Conservation (phyloP, 2,113 vertebrate species). For the Patagioenas fasciata region DNA sequence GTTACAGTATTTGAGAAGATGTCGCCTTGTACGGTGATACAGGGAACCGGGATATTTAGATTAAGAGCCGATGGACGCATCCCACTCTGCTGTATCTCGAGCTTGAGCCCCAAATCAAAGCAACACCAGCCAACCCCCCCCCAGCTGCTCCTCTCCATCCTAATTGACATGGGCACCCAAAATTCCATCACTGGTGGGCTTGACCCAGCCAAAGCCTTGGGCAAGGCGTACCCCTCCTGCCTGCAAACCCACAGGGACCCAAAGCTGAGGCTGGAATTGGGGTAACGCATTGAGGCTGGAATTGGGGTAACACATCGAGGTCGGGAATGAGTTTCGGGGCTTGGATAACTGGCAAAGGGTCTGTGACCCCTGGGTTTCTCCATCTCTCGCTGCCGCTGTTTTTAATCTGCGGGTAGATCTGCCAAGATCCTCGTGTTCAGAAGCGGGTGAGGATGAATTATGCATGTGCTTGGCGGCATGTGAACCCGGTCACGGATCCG, state of each 20-base stretch:
- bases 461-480: background rate
- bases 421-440: accelerated
- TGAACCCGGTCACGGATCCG: background rate
- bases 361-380: background rate
- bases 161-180: no score
- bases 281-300: no score
- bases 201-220: accelerated
- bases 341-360: no score
- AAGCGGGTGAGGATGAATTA: background rate
- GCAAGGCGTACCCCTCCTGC: background rate
- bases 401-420: background rate
- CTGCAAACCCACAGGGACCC: accelerated
- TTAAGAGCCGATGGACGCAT: accelerated
- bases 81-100: background rate
- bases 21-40: background rate
- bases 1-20: background rate
- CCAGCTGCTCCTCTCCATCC: background rate
- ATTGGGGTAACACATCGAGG: background rate
- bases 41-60: accelerated
- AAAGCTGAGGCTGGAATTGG: background rate
- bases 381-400: accelerated
- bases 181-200: background rate
- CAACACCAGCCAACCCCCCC: background rate
- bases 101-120: background rate
- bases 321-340: no score